A percentile compares a stretch with the other conserved stretches of the same genome.
Evolutionary conservation across 2,797 vertebrate genomes (phyloP).

Genomic region (Melanotaenia nigrans): DNA sequence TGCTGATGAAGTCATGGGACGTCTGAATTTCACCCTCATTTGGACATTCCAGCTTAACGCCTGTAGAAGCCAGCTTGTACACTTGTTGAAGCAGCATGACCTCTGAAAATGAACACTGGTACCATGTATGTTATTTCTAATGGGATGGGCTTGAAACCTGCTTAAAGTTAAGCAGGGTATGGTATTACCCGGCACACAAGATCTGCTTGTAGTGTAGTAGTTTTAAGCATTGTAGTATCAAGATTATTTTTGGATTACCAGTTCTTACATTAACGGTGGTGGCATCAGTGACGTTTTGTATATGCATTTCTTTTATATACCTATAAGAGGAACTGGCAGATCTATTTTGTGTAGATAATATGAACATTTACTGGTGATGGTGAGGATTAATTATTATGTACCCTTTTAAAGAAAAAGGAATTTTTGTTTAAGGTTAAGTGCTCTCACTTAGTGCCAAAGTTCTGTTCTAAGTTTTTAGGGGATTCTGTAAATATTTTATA

Average conservation of each 20-base stretch:
- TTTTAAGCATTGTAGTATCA: slow-evolving; percentile 40
- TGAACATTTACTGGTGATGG: slow-evolving; percentile 23
- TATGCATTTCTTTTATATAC: slow-evolving; percentile 38
- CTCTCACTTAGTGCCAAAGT: slow-evolving; percentile 55
- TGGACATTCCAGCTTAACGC: slow-evolving; percentile 45
- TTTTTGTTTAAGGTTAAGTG: slow-evolving; percentile 41
- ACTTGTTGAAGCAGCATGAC: slow-evolving; percentile 41
- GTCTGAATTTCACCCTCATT: slow-evolving; percentile 75
- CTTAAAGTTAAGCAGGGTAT: slow-evolving; percentile 54
- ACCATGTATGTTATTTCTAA: slow-evolving; percentile 65
- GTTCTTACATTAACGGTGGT: slow-evolving; percentile 27
- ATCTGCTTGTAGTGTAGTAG: slow-evolving; percentile 29
- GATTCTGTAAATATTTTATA: slow-evolving; percentile 36
- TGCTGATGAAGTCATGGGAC: slow-evolving; percentile 70
- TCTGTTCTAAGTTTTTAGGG: slow-evolving; percentile 17
- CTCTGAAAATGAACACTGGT: slow-evolving; percentile 60
- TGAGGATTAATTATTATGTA: slow-evolving; percentile 14
- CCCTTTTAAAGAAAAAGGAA: slow-evolving; percentile 1
- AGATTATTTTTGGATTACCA: slow-evolving; percentile 55
- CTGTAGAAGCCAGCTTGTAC: slow-evolving; percentile 39
- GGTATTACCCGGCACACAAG: slow-evolving; percentile 45
- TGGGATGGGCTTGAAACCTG: slow-evolving; percentile 59
- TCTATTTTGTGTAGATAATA: slow-evolving; percentile 21
- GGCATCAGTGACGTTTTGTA: slow-evolving; percentile 33
- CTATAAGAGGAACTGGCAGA: not conserved